phyloP scores from a whole-genome alignment of 2,797 vertebrate species.

The Falco cherrug region DNA sequence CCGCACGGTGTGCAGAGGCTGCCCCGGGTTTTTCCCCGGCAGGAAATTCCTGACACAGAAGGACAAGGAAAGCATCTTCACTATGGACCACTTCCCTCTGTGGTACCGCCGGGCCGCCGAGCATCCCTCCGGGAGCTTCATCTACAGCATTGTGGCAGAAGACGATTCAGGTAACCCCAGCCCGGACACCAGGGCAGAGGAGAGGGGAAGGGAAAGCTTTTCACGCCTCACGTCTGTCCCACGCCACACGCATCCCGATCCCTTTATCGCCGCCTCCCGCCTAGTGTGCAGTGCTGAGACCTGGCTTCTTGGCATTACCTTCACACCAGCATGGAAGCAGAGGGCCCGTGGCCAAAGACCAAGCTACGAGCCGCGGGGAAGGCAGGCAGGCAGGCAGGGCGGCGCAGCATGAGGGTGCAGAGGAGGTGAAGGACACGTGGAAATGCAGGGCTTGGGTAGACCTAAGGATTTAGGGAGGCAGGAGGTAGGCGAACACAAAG shows the following conservation, averaged over 20 bases:
- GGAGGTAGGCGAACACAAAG: neutral
- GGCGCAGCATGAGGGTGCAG: neutral
- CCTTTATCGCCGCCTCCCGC: fast-evolving
- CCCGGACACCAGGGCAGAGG: neutral
- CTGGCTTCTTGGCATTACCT: neutral
- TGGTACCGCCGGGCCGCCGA: constrained; percentile 94
- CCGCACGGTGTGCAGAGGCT: fast-evolving
- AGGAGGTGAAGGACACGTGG: neutral
- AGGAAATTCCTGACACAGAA: constrained; percentile 89
- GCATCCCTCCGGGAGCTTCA: constrained; percentile 87
- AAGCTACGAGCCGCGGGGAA: neutral
- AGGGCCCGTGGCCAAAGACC: no score
- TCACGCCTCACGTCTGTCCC: neutral
- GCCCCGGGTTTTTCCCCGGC: neutral
- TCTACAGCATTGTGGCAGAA: constrained; percentile 86
- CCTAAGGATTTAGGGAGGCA: fast-evolving
- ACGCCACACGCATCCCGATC: fast-evolving
- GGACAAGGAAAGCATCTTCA: constrained; percentile 92
- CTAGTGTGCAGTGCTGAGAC: neutral
- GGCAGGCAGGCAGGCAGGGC: neutral
- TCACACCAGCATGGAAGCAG: fast-evolving
- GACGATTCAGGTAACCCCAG: constrained; percentile 82
- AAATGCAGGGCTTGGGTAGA: neutral
- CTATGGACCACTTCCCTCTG: constrained; percentile 92
- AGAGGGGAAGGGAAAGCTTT: neutral